Conservation (phyloP, 2,888 invertebrate genomes). For the Hirtodrosophila cameraria region DNA sequence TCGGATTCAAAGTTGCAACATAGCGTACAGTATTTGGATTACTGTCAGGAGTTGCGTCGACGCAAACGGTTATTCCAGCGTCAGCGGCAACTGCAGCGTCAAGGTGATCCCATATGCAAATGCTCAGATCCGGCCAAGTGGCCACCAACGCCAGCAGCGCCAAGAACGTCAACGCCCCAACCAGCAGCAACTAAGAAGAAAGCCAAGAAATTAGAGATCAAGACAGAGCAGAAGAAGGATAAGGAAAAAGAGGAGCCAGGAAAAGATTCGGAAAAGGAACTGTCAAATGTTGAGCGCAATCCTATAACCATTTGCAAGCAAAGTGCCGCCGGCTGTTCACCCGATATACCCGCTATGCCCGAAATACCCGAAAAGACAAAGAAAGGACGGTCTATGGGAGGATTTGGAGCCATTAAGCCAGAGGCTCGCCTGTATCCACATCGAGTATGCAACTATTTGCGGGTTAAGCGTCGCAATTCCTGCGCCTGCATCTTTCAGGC, state of each 20-base stretch:
- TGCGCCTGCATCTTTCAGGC: conserved; percentile 46
- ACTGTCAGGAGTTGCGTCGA: conserved; percentile 19
- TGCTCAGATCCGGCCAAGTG: conserved; percentile 12
- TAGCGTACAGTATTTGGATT: conserved; percentile 34
- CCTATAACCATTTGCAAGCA: neutral
- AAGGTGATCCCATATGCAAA: conserved; percentile 1
- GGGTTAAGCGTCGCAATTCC: neutral
- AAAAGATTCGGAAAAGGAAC: too few species aligned
- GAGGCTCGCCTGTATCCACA: conserved; percentile 13
- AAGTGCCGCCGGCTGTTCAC: too few species aligned
- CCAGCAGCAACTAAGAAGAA: too few species aligned
- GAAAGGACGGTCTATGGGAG: neutral
- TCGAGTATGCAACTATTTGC: conserved; percentile 22
- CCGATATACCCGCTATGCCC: too few species aligned
- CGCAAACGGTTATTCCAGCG: conserved; percentile 16
- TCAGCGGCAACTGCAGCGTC: conserved; percentile 24
- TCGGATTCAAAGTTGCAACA: conserved; percentile 12
- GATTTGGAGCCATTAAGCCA: neutral
- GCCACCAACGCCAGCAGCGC: neutral
- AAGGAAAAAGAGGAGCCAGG: neutral
- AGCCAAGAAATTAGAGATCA: neutral
- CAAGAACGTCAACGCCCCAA: neutral
- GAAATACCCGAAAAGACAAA: neutral
- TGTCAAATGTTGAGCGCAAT: too few species aligned
- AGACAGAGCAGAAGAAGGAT: neutral